Conservation (phyloP, 2,888 invertebrate genomes). For the Microctonus brassicae region DNA sequence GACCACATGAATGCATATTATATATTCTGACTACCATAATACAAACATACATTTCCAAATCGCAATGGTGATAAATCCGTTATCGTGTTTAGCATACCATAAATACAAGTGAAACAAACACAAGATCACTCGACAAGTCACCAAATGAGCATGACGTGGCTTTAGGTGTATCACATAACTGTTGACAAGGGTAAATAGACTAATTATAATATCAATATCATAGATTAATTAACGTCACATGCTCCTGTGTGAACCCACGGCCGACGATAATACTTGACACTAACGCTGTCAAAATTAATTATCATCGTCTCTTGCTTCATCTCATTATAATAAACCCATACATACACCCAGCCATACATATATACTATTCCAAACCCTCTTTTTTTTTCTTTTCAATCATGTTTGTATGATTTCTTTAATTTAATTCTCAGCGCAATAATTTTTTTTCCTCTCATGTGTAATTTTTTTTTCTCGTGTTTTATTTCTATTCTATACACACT, state of each 20-base stretch:
- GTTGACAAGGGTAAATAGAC: slow-evolving; percentile 24
- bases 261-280: slow-evolving; percentile 41
- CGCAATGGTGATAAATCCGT: background rate
- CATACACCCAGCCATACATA: no score
- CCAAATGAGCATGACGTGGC: background rate
- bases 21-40: background rate
- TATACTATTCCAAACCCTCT: no score
- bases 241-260: slow-evolving; percentile 33
- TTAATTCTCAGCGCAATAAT: no score
- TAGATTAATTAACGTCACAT: slow-evolving; percentile 57
- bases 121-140: background rate
- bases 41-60: background rate
- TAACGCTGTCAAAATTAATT: slow-evolving; percentile 50
- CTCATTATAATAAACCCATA: no score
- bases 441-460: no score
- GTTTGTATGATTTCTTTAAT: no score
- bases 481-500: slow-evolving; percentile 2
- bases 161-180: background rate
- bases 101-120: background rate
- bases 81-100: background rate
- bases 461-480: slow-evolving; percentile 36
- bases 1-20: no score
- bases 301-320: no score
- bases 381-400: no score
- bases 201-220: slow-evolving; percentile 58